phyloP scores from a whole-genome alignment of 1,140 invertebrate species.

The Nomia melanderi region DNA sequence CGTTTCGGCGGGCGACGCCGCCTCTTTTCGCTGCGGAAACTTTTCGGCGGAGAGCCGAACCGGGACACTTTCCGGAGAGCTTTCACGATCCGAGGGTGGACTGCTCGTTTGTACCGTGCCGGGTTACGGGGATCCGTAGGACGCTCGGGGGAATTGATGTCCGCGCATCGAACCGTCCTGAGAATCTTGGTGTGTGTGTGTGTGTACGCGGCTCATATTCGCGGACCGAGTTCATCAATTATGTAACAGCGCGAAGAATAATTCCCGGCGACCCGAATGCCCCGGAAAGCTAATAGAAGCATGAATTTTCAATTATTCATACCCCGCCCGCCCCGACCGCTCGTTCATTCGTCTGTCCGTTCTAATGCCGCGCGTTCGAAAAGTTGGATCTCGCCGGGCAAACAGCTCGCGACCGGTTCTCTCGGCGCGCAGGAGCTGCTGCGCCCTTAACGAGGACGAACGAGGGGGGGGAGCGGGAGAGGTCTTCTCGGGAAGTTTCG shows the following conservation, averaged over 20 bases:
- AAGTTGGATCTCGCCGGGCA: conserved; percentile 21
- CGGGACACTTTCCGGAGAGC: too few species aligned
- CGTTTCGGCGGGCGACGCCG: too few species aligned
- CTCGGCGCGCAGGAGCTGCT: neutral
- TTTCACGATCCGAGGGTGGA: too few species aligned
- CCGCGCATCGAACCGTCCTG: neutral
- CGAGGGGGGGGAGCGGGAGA: neutral
- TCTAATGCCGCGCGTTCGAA: conserved; percentile 15
- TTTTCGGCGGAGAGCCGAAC: too few species aligned
- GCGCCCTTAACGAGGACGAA: conserved; percentile 6
- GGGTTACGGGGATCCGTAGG: too few species aligned
- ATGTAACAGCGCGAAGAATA: conserved; percentile 35
- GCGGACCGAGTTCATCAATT: conserved; percentile 23
- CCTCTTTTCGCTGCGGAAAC: too few species aligned
- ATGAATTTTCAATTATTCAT: conserved; percentile 37
- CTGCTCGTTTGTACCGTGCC: too few species aligned
- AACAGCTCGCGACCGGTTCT: conserved; percentile 17
- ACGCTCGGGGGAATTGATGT: neutral
- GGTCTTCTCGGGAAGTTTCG: neutral
- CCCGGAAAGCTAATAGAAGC: conserved; percentile 29
- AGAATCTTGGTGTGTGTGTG: neutral
- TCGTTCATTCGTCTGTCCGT: too few species aligned
- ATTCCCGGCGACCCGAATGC: conserved; percentile 21
- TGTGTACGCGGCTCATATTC: neutral
- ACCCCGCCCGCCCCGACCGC: neutral